These are phyloP conservation scores for Brenthis ino DNA, from an alignment of 2,888 invertebrate species.

Conservation along the genomic window DNA sequence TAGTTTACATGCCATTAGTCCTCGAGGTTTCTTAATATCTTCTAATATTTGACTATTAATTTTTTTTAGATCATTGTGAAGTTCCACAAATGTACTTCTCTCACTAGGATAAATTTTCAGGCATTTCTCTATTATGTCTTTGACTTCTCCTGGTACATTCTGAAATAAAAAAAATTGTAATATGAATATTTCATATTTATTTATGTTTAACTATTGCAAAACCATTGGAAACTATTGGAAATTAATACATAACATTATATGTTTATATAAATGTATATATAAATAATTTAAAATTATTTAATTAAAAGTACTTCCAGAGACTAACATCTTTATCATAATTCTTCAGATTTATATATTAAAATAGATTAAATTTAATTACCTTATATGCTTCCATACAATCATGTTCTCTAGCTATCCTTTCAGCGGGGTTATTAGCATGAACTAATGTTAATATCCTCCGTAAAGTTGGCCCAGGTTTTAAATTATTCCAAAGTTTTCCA, in stretches of 20 bases:
- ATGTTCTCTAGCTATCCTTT: conserved; percentile 90
- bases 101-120: conserved; percentile 85
- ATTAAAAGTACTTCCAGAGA: too few relatives aligned
- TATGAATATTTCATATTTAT: not conserved
- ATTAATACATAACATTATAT: too few relatives aligned
- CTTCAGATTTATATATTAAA: not conserved
- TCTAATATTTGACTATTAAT: conserved; percentile 67
- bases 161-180: conserved; percentile 51
- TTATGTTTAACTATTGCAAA: too few relatives aligned
- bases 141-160: conserved; percentile 82
- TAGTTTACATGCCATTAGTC: conserved; percentile 82
- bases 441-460: conserved; percentile 88
- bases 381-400: conserved; percentile 85
- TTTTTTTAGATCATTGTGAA: conserved; percentile 74
- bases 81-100: conserved; percentile 79
- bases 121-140: conserved; percentile 86
- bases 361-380: conserved; percentile 58
- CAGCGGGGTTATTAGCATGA: conserved; percentile 77
- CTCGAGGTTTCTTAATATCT: conserved; percentile 67
- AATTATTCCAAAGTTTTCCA: conserved; percentile 86
- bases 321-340: too few relatives aligned
- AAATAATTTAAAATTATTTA: too few relatives aligned
- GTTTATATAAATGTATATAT: too few relatives aligned
- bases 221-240: too few relatives aligned
- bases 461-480: conserved; percentile 88